Conservation (phyloP, 2,113 vertebrate species). For the Cottus gobio region DNA sequence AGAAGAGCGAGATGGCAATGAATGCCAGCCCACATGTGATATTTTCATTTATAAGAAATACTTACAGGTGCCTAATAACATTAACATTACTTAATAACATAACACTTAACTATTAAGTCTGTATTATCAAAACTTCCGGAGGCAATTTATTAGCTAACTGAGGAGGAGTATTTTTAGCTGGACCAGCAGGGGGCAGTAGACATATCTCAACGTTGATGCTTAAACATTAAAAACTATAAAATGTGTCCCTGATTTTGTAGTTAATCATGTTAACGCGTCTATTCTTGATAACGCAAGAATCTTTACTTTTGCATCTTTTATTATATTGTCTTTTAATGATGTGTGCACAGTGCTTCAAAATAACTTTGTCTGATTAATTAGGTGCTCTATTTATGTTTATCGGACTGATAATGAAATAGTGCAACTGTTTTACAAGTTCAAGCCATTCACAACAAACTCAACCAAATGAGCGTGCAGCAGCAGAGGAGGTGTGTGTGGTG, state of each 20-base stretch:
- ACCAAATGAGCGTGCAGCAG: slow-evolving; percentile 36
- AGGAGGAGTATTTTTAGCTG: slow-evolving; percentile 4
- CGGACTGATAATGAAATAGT: slow-evolving; percentile 23
- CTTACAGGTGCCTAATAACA: slow-evolving; percentile 90
- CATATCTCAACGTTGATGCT: background rate
- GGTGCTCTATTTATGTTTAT: background rate
- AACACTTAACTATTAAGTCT: background rate
- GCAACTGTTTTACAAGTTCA: slow-evolving; percentile 23
- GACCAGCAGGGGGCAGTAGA: background rate
- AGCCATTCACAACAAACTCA: slow-evolving; percentile 38
- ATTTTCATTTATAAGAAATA: slow-evolving; percentile 76
- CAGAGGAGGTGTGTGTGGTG: slow-evolving; percentile 52
- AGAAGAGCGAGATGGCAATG: slow-evolving; percentile 79
- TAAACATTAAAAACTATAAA: background rate
- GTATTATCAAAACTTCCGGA: slow-evolving; percentile 16
- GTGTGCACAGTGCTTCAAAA: background rate
- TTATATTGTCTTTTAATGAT: background rate
- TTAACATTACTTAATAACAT: slow-evolving; percentile 53
- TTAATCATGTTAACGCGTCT: background rate
- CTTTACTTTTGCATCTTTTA: background rate
- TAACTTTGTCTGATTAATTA: slow-evolving; percentile 14
- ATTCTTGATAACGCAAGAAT: background rate
- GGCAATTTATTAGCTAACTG: background rate
- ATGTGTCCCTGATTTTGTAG: background rate
- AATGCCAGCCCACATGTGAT: background rate